Evolutionary conservation across 2,113 vertebrate genomes (phyloP), one percentile per base, ranked within the genome.

Genomic region (Cavia aperea): DNA sequence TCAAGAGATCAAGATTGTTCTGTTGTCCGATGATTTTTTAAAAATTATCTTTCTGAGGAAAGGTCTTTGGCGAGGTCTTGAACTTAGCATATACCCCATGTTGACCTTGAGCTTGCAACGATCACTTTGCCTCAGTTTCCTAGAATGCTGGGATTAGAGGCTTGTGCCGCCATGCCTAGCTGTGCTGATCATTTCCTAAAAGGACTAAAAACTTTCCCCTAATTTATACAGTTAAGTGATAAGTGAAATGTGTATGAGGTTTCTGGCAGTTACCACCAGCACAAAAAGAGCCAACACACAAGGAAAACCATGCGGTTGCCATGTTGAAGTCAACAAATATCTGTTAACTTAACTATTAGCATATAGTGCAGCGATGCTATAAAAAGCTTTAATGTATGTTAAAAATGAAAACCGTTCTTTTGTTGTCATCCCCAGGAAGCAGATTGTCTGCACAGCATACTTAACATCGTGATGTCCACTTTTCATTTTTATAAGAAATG

Each of bases 401-500:
- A 81, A 84, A 90, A 43, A 58, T 81, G 15, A 58, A 81, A 86
- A 31, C 24, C 68, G 33, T 56, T 77, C 43, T 94, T 85, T n/a
- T 68, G 26, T 56, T 62, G 39, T 33, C 33, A 70, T 60, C 29
- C 18, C 39, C 46, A 72, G 70, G 81, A 79, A 92, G 81, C 5
- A 16, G 46, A 86, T 58, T 89, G 65, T 93, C 51, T 77, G 5
- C 23, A 54, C 26, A 21, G 2, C 19, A 54, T 36, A 21, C 3
- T 60, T 88, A 60, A 68, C 29, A 33, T n/a, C 86, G 43, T 31
- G 49, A 9, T 51, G 39, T 73, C 46, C 88, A 51, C 21, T 90
- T 95, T 93, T 78, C 43, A 73, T 14, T 83, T 96, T 91, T 78
- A 72, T 15, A 39, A n/a, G 68, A 33, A 86, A 91, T 88, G 83